Conservation (phyloP, 1,140 invertebrate genomes). For the Drosophila tropicalis region DNA sequence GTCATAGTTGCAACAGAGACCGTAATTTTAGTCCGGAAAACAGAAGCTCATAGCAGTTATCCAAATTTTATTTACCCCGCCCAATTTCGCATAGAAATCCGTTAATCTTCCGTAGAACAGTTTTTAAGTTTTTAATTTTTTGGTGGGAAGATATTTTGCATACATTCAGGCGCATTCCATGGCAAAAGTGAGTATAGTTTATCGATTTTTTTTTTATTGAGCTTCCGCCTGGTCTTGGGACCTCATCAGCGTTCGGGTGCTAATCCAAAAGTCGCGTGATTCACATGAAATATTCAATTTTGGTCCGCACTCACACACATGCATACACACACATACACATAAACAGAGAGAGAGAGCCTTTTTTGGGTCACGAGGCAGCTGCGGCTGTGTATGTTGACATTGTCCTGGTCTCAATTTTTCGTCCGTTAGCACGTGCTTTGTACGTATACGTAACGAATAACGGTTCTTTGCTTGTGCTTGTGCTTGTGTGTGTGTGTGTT, state of each 20-base stretch:
- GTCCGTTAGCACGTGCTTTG: slow-evolving; percentile 73
- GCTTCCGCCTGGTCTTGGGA: slow-evolving; percentile 26
- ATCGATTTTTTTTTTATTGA: slow-evolving; percentile 66
- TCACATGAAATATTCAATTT: slow-evolving; percentile 68
- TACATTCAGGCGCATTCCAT: slow-evolving; percentile 36
- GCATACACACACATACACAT: slow-evolving; percentile 19
- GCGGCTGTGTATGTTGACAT: slow-evolving; percentile 70
- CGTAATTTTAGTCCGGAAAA: slow-evolving; percentile 20
- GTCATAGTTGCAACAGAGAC: slow-evolving; percentile 26
- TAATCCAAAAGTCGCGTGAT: slow-evolving; percentile 71
- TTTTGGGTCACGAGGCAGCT: slow-evolving; percentile 77
- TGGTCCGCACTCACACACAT: slow-evolving; percentile 18
- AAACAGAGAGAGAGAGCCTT: slow-evolving; percentile 23
- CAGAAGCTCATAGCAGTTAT: slow-evolving; percentile 38
- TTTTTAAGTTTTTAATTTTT: slow-evolving; percentile 12
- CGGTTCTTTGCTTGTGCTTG: slow-evolving; percentile 9
- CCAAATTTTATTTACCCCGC: slow-evolving; percentile 12
- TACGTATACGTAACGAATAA: slow-evolving; percentile 68
- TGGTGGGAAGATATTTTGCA: slow-evolving; percentile 21
- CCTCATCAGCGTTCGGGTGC: slow-evolving; percentile 31
- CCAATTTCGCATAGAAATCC: slow-evolving; percentile 18
- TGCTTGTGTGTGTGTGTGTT: not conserved
- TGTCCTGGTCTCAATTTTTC: slow-evolving; percentile 72
- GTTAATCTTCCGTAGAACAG: slow-evolving; percentile 19
- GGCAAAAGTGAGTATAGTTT: slow-evolving; percentile 66